Percentiles rank a stretch among this genome's conserved stretches.
These are phyloP conservation scores for Nannobrachium achirus DNA, from an alignment of 2,113 vertebrate species.

Conservation along the genomic window DNA sequence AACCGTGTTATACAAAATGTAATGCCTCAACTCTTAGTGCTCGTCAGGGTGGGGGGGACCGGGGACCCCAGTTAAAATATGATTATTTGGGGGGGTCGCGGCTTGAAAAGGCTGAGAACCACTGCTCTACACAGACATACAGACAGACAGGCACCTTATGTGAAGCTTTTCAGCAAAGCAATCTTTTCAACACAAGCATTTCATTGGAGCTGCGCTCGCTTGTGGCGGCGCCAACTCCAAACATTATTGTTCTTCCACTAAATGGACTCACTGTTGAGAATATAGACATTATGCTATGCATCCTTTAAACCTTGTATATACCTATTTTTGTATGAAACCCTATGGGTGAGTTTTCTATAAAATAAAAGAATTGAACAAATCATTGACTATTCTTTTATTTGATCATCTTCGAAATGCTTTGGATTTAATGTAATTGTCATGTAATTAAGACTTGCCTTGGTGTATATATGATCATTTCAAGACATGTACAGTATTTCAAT, in stretches of 20 bases:
- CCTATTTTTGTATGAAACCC: constrained; percentile 76
- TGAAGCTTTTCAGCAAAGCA: constrained; percentile 7
- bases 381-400: neutral
- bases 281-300: constrained; percentile 33
- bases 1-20: no score
- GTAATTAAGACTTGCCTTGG: no score
- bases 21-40: no score
- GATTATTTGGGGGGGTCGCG: no score
- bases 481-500: no score
- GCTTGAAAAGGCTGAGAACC: no score
- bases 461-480: no score
- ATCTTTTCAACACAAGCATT: constrained; percentile 42
- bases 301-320: constrained; percentile 48
- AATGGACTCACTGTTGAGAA: constrained; percentile 42
- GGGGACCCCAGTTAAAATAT: no score
- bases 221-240: constrained; percentile 11
- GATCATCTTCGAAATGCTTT: no score
- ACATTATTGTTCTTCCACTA: constrained; percentile 21
- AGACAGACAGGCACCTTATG: constrained; percentile 38
- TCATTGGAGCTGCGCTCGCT: constrained; percentile 24
- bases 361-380: constrained; percentile 54
- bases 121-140: no score
- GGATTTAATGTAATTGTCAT: no score
- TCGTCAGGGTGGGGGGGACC: no score
- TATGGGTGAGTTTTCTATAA: constrained; percentile 70